Percentiles rank a stretch among this genome's conserved stretches.
Evolutionary conservation across 2,113 vertebrate species (phyloP).

Genomic region (Gambusia affinis): DNA sequence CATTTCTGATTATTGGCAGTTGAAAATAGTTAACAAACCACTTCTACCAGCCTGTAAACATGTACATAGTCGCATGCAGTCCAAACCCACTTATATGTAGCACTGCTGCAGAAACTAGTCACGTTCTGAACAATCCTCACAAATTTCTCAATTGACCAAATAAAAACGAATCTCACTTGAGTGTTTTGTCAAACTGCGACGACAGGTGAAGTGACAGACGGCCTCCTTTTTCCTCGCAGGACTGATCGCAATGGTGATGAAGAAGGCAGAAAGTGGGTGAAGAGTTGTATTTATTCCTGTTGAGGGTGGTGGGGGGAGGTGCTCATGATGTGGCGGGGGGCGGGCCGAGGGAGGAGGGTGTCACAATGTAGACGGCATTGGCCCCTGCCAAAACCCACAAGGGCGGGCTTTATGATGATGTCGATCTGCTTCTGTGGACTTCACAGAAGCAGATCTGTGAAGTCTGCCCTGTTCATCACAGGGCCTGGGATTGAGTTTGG

Average conservation of each 20-base stretch:
- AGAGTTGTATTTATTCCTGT: constrained; percentile 63
- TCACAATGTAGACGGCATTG: constrained; percentile 56
- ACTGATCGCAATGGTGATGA: constrained; percentile 12
- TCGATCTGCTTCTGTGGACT: constrained; percentile 42
- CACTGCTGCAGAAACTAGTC: neutral
- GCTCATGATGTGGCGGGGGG: constrained; percentile 45
- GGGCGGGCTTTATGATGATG: constrained; percentile 29
- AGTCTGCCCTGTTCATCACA: no score
- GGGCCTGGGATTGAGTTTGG: neutral
- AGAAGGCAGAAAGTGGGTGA: constrained; percentile 18
- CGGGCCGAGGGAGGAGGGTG: constrained; percentile 58
- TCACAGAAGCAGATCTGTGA: no score
- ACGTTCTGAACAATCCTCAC: neutral
- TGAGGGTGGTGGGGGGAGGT: constrained; percentile 38
- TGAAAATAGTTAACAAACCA: neutral
- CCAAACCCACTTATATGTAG: neutral
- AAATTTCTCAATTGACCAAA: neutral
- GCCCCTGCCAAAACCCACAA: constrained; percentile 19
- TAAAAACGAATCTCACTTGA: constrained; percentile 54
- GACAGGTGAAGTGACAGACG: neutral
- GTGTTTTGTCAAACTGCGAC: constrained; percentile 20
- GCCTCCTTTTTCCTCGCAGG: neutral
- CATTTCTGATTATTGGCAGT: accelerated
- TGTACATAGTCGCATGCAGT: neutral
- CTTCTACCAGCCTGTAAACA: neutral